Percentiles rank a stretch among this genome's conserved stretches.
These are phyloP conservation scores for Axis porcinus DNA, from an alignment of 2,113 vertebrate genomes.

Conservation along the genomic window DNA sequence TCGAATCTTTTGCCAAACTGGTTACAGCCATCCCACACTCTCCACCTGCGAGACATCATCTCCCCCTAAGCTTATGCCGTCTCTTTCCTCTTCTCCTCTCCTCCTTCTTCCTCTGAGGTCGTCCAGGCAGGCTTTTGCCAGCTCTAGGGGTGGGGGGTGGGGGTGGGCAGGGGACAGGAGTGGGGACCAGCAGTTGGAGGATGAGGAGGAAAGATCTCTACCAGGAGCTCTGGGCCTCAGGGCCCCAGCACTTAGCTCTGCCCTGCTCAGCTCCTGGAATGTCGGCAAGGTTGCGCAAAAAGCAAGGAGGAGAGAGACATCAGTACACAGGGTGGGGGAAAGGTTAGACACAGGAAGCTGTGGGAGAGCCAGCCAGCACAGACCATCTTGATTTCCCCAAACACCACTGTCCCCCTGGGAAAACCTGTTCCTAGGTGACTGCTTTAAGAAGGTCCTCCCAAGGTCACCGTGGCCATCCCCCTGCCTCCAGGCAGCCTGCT, in stretches of 20 bases:
- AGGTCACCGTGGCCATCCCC: background rate
- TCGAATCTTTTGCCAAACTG: background rate
- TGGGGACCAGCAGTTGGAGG: background rate
- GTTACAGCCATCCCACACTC: background rate
- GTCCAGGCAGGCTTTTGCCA: background rate
- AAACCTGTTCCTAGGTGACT: conserved; percentile 37
- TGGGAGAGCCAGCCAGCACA: background rate
- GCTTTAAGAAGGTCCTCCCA: conserved; percentile 12
- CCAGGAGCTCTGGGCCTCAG: background rate
- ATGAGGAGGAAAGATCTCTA: background rate
- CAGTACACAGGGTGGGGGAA: conserved; percentile 38
- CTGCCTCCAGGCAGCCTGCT: background rate
- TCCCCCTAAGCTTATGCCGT: background rate
- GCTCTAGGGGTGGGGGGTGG: background rate
- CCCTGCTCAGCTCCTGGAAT: background rate
- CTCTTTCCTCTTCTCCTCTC: background rate
- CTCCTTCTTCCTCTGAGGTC: background rate
- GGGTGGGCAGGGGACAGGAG: background rate
- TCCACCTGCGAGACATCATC: background rate
- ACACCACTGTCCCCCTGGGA: background rate
- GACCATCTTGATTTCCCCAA: conserved; percentile 35
- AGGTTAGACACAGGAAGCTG: conserved; percentile 37
- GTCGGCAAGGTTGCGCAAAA: conserved; percentile 30
- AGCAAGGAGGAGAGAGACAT: background rate
- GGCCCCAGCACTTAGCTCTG: background rate